Evolutionary conservation across 2,888 invertebrate genomes (phyloP), one percentile per base, ranked within the genome.

Genomic region (Geotrupes spiniger): DNA sequence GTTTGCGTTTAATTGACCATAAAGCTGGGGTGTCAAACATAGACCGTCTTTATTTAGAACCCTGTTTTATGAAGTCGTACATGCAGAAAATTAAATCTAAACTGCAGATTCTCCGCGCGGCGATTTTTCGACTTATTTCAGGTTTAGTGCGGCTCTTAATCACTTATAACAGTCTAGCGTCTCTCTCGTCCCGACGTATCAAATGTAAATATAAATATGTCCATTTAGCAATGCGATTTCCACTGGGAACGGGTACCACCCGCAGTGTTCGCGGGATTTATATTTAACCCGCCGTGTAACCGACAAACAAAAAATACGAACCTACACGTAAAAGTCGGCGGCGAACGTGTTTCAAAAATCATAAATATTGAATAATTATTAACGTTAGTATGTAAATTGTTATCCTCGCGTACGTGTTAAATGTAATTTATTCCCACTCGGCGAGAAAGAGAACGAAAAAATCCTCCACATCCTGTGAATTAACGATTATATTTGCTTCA

Each of bases 361-460:
- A 21, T 42, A 36, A 42, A 42, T 42, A 33, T 42, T 21, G 33
- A 31, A 29, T 33, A 42, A 42, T 31, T 42, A 33, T 31, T 31
- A 16, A 29, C 42, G 42, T 42, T 42, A 42, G 33, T 42, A 42
- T 42, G 42, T 25, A 42, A 42, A 42, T 42, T 33, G 33, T 33
- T 42, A 21, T 31, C 33, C 12, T 21, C 29, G 15, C 12, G 16
- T 31, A 31, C 27, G 39, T 39, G 26, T 39, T 12, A 8, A 14
- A 14, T 8, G 25, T 26, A 39, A 39, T 26, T 39, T 39, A 39
- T 33, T 33, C 14, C 8, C 33, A 33, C 33, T 10, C 14, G 33
- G 14, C 10, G 14, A 33, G 12, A 33, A 14, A 33, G 14, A 15
- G 29, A 29, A n/a, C n/a, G n/a, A 12, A 11, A 21, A 21, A 21